phyloP scores from a whole-genome alignment of 2,113 vertebrate genomes.

The Drymodes brunneopygia region DNA sequence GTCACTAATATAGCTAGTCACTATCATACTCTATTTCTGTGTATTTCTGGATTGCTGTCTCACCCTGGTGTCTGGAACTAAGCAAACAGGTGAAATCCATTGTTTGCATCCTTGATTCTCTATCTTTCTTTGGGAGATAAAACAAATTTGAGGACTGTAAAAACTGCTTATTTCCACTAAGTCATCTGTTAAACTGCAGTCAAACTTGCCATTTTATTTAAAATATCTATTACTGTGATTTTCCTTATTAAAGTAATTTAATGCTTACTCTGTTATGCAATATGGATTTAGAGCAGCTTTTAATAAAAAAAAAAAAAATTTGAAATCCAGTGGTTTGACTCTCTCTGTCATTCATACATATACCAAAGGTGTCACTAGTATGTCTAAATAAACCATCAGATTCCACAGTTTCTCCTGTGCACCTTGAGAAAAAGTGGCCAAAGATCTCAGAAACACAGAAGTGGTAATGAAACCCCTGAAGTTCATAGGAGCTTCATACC shows the following conservation, averaged over 20 bases:
- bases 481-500: not conserved
- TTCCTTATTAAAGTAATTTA: not conserved
- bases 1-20: not conserved
- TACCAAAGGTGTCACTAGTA: not conserved
- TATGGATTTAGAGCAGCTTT: not conserved
- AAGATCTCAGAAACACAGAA: not conserved
- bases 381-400: not conserved
- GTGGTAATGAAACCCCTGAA: not conserved
- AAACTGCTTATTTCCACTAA: not conserved
- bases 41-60: not conserved
- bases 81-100: not conserved
- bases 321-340: not conserved
- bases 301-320: rapidly evolving
- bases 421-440: not conserved
- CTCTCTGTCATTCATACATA: not conserved
- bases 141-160: not conserved
- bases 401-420: not conserved
- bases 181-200: not conserved
- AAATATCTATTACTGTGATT: not conserved
- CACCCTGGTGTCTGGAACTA: not conserved
- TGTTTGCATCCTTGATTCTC: not conserved
- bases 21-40: not conserved
- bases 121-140: not conserved
- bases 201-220: not conserved
- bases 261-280: not conserved